These are phyloP conservation scores for Archegozetes longisetosus DNA, from an alignment of 1,140 invertebrate species.

Conservation along the genomic window DNA sequence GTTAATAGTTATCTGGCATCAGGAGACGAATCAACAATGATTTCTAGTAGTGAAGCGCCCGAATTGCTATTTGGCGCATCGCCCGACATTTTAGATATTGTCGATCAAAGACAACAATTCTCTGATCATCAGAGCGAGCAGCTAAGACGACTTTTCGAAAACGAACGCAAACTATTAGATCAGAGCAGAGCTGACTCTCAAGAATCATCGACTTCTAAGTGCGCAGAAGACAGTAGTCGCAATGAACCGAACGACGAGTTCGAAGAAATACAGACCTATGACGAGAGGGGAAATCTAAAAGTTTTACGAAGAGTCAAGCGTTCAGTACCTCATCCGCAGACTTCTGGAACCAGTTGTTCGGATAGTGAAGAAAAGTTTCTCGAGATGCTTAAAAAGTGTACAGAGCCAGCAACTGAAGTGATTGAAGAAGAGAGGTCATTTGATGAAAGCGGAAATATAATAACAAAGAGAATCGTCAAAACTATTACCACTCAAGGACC, in stretches of 20 bases:
- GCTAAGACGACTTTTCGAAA: no score
- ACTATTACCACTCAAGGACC: background rate
- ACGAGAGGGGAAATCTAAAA: background rate
- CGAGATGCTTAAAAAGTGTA: conserved; percentile 1
- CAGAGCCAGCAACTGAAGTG: conserved; percentile 8
- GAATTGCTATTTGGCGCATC: conserved; percentile 28
- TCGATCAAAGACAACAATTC: background rate
- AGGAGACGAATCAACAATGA: conserved; percentile 52
- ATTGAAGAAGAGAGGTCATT: conserved; percentile 18
- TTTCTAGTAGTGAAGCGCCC: conserved; percentile 48
- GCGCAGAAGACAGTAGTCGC: no score
- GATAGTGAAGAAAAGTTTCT: conserved; percentile 4
- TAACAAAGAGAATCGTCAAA: conserved; percentile 12
- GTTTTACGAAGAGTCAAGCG: background rate
- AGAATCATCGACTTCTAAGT: no score
- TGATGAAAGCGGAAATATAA: conserved; percentile 18
- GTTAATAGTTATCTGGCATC: conserved; percentile 40
- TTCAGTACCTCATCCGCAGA: background rate
- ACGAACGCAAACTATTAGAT: no score
- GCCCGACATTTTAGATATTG: background rate
- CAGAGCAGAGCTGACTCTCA: no score
- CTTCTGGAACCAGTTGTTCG: background rate
- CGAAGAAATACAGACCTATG: background rate
- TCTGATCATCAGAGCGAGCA: no score
- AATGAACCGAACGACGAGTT: background rate